These are phyloP conservation scores for Microctenopoma lineatum DNA, from an alignment of 2,797 vertebrate genomes.

Conservation along the genomic window DNA sequence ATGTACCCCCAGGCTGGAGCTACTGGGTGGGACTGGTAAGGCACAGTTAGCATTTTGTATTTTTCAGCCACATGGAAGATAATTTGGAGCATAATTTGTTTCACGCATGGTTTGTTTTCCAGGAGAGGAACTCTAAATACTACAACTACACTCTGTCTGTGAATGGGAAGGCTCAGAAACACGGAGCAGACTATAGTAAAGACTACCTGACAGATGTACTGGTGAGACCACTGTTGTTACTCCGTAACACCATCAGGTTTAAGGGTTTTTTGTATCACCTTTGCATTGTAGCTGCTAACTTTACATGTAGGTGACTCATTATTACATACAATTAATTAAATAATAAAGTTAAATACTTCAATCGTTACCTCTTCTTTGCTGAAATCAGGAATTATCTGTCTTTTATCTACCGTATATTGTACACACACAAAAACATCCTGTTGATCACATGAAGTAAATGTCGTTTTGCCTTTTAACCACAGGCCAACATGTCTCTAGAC, in stretches of 20 bases:
- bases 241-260: too few relatives aligned
- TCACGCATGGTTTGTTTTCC: slow-evolving; percentile 18
- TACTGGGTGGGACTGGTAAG: slow-evolving; percentile 96
- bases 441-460: too few relatives aligned
- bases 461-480: slow-evolving; percentile 7
- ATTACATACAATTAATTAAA: too few relatives aligned
- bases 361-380: too few relatives aligned
- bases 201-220: slow-evolving; percentile 97
- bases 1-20: slow-evolving; percentile 94
- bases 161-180: slow-evolving; percentile 89
- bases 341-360: too few relatives aligned
- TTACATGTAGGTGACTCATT: too few relatives aligned
- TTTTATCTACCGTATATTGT: too few relatives aligned
- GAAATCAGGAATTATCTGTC: too few relatives aligned
- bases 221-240: slow-evolving; percentile 81
- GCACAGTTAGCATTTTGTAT: not conserved
- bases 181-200: slow-evolving; percentile 91
- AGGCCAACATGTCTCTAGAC: slow-evolving; percentile 95
- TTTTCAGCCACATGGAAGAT: too few relatives aligned
- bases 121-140: slow-evolving; percentile 98
- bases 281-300: not conserved
- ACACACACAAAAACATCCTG: too few relatives aligned
- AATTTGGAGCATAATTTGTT: too few relatives aligned
- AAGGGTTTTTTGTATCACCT: too few relatives aligned
- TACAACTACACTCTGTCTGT: slow-evolving; percentile 98